Percentiles rank a stretch among this genome's conserved stretches.
Conservation (phyloP, 2,888 invertebrate species). For the Epinotia nisella region DNA sequence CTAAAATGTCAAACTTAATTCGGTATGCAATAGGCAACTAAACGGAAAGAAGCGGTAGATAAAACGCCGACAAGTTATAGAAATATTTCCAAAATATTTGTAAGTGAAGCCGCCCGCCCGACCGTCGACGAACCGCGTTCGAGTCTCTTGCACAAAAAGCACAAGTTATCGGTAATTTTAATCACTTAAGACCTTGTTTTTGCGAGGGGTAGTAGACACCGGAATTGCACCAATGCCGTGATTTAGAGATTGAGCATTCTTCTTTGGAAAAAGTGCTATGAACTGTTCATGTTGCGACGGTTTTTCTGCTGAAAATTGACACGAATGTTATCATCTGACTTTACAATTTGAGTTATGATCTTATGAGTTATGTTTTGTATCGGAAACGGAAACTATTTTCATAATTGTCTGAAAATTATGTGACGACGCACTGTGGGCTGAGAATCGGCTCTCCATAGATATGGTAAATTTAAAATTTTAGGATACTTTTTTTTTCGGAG, state of each 20-base stretch:
- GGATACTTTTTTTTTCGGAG: too few relatives aligned
- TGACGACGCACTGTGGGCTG: too few relatives aligned
- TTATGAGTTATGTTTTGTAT: constrained; percentile 27
- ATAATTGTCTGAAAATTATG: constrained; percentile 1
- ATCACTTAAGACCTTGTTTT: not conserved
- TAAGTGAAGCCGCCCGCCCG: constrained; percentile 71
- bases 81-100: constrained; percentile 85
- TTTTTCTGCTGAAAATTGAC: constrained; percentile 24
- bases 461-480: too few relatives aligned
- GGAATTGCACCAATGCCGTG: constrained; percentile 57
- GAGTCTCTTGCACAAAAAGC: not conserved
- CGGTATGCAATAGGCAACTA: constrained; percentile 72
- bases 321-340: not conserved
- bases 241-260: constrained; percentile 54
- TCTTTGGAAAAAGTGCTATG: constrained; percentile 31
- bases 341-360: constrained; percentile 17
- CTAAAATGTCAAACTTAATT: not conserved
- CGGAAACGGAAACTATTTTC: constrained; percentile 13
- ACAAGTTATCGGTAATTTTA: not conserved
- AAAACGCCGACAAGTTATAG: constrained; percentile 82
- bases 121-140: constrained; percentile 60
- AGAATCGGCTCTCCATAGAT: too few relatives aligned
- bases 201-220: constrained; percentile 44
- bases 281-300: constrained; percentile 17
- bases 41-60: constrained; percentile 83